A percentile compares a stretch with the other conserved stretches of the same genome.
Conservation (phyloP, 2,797 vertebrate genomes). For the Taeniopygia guttata region DNA sequence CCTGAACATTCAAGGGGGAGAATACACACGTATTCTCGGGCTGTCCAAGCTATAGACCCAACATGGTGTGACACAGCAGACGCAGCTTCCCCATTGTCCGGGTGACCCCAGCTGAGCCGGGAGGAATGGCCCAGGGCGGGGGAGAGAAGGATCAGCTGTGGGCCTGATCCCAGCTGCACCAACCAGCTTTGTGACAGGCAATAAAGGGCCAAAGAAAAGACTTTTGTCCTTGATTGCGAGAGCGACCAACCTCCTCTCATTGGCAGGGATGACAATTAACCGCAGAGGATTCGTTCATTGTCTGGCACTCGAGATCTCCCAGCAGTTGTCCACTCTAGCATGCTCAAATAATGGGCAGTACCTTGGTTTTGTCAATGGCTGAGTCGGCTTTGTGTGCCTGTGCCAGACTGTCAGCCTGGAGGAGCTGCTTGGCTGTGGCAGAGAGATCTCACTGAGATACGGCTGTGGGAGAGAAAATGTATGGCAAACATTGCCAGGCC, state of each 20-base stretch:
- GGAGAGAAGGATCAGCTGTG: slow-evolving; percentile 53
- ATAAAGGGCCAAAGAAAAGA: slow-evolving; percentile 65
- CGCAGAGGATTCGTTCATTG: slow-evolving; percentile 40
- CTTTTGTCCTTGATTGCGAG: slow-evolving; percentile 56
- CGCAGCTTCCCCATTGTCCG: slow-evolving; percentile 17
- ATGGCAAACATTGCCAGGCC: not conserved
- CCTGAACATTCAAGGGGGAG: not conserved
- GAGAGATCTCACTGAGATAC: not conserved
- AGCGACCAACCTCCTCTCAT: slow-evolving; percentile 23
- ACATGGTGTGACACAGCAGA: not conserved
- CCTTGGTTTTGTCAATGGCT: slow-evolving; percentile 14
- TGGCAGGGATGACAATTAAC: slow-evolving; percentile 52
- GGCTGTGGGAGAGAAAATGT: not conserved
- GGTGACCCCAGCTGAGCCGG: slow-evolving; percentile 59
- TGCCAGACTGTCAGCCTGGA: not conserved
- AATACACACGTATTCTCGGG: not conserved
- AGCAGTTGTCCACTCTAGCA: not conserved
- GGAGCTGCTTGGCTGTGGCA: not conserved
- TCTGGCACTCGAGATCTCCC: slow-evolving; percentile 11
- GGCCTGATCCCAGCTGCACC: slow-evolving; percentile 71
- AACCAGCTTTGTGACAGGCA: slow-evolving; percentile 53
- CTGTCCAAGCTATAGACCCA: not conserved
- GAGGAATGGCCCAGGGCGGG: slow-evolving; percentile 32
- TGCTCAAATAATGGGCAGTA: not conserved
- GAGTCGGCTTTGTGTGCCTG: not conserved